These are phyloP conservation scores for Gonatopus flavifemur DNA, from an alignment of 1,140 invertebrate species.

Conservation along the genomic window DNA sequence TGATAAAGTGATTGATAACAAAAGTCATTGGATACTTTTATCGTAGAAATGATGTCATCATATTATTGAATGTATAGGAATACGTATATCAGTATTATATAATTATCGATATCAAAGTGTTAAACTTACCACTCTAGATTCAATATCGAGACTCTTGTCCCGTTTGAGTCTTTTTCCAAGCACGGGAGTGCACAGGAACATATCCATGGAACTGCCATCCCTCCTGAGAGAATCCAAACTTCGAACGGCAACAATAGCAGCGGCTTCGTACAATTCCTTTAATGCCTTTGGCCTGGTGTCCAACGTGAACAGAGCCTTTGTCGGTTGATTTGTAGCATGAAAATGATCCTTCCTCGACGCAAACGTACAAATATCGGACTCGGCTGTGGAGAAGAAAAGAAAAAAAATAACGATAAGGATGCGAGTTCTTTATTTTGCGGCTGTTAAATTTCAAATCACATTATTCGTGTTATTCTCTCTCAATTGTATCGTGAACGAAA, in stretches of 20 bases:
- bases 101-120: neutral
- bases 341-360: conserved; percentile 74
- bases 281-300: conserved; percentile 69
- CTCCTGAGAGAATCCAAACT: conserved; percentile 60
- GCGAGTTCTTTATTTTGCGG: neutral
- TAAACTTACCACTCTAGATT: conserved; percentile 79
- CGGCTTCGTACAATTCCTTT: conserved; percentile 72
- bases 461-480: conserved; percentile 20
- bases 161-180: conserved; percentile 70
- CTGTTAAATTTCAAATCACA: conserved; percentile 20
- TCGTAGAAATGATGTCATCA: no score
- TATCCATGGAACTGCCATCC: conserved; percentile 57
- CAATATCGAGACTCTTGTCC: conserved; percentile 79
- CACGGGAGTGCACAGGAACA: conserved; percentile 78
- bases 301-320: conserved; percentile 69
- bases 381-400: conserved; percentile 71
- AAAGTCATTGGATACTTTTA: no score
- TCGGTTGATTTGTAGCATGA: conserved; percentile 64
- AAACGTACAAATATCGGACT: conserved; percentile 82
- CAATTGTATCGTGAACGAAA: no score
- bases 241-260: conserved; percentile 60
- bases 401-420: neutral
- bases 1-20: no score
- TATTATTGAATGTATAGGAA: no score
- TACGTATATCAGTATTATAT: no score